Percentiles rank a stretch among this genome's conserved stretches.
Evolutionary conservation across 2,888 invertebrate species (phyloP).

Genomic region (Gymnocheta viridis): DNA sequence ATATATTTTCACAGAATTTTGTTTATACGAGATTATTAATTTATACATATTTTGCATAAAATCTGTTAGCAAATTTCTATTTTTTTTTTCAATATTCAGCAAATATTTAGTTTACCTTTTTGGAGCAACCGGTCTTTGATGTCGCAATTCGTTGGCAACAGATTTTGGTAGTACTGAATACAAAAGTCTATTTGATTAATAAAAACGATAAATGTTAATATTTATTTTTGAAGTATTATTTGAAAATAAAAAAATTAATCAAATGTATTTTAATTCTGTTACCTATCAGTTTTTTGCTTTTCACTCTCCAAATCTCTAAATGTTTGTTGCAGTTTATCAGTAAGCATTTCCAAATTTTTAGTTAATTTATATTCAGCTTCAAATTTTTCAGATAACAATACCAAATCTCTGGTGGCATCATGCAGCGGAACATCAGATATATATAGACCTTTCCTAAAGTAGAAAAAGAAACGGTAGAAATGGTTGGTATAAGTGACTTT

Average conservation of each 20-base stretch:
- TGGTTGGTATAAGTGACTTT: no score
- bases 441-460: constrained; percentile 91
- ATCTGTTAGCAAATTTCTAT: neutral
- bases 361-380: constrained; percentile 98
- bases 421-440: constrained; percentile 97
- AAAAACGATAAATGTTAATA: constrained; percentile 65
- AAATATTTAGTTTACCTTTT: constrained; percentile 85
- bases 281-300: constrained; percentile 98
- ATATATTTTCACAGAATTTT: neutral
- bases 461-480: neutral
- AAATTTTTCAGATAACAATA: constrained; percentile 97
- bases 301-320: constrained; percentile 96
- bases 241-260: neutral
- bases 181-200: constrained; percentile 86
- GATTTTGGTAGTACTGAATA: constrained; percentile 97
- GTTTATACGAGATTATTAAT: neutral
- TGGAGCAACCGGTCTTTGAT: constrained; percentile 95
- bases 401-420: constrained; percentile 96
- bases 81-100: neutral
- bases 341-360: constrained; percentile 94
- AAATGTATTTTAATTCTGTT: constrained; percentile 66
- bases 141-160: constrained; percentile 96
- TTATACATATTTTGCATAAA: neutral
- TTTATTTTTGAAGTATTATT: neutral
- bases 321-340: constrained; percentile 97